Conservation (phyloP, 2,888 invertebrate genomes). For the Candidula unifasciata region DNA sequence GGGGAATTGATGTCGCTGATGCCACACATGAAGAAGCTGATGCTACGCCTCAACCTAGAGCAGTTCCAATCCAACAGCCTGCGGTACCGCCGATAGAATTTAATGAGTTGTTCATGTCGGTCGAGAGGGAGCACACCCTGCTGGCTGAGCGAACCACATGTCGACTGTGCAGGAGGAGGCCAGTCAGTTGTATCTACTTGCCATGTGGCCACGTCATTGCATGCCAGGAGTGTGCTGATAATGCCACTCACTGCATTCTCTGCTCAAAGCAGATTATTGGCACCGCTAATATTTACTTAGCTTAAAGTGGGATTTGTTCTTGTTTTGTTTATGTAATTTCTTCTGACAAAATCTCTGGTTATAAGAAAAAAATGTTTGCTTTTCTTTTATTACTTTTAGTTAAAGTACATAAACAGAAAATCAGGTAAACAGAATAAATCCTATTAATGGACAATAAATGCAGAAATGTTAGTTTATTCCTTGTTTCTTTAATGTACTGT, state of each 20-base stretch:
- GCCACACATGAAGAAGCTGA: too few species aligned
- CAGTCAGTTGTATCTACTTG: slow-evolving; percentile 49
- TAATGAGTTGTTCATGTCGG: slow-evolving; percentile 34
- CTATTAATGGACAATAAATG: too few species aligned
- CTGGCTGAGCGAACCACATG: slow-evolving; percentile 25
- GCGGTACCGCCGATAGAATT: background rate
- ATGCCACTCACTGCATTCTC: slow-evolving; percentile 33
- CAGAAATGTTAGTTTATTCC: too few species aligned
- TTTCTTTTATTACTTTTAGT: too few species aligned
- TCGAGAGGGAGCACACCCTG: slow-evolving; percentile 42
- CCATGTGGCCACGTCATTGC: slow-evolving; percentile 55
- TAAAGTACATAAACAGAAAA: too few species aligned
- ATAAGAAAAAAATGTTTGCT: too few species aligned
- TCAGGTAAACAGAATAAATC: too few species aligned
- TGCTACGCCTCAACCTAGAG: background rate
- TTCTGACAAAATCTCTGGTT: too few species aligned
- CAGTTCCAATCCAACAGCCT: slow-evolving; percentile 3
- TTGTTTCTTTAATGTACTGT: too few species aligned
- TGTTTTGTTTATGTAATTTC: too few species aligned
- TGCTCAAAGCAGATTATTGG: slow-evolving; percentile 32
- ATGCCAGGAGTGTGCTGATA: slow-evolving; percentile 48
- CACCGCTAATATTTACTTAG: slow-evolving; percentile 26
- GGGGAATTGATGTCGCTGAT: background rate
- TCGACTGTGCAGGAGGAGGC: slow-evolving; percentile 20
- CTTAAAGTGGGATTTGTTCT: background rate